These are phyloP conservation scores for Streblospio benedicti DNA, from an alignment of 1,140 invertebrate genomes.

Conservation along the genomic window DNA sequence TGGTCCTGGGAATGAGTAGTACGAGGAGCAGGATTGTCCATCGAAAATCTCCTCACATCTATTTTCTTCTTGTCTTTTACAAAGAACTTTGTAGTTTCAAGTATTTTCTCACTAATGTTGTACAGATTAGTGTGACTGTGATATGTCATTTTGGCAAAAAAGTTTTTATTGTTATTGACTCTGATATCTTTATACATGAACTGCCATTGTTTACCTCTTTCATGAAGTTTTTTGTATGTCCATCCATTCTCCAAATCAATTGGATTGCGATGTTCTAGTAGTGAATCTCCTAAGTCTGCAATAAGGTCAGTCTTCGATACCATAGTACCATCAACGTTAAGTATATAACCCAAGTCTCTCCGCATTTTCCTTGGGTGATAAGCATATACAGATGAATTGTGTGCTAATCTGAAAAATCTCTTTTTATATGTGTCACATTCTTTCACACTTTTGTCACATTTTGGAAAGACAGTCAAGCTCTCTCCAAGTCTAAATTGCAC, in stretches of 20 bases:
- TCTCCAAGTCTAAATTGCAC: slow-evolving; percentile 8
- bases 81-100: too few relatives aligned
- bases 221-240: neutral
- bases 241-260: neutral
- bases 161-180: neutral
- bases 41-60: too few relatives aligned
- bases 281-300: neutral
- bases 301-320: neutral
- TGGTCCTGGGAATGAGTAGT: too few relatives aligned
- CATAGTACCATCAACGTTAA: neutral
- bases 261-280: neutral
- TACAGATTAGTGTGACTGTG: too few relatives aligned
- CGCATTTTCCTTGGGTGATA: neutral
- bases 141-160: too few relatives aligned
- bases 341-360: neutral
- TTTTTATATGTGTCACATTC: too few relatives aligned
- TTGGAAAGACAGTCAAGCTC: too few relatives aligned
- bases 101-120: too few relatives aligned
- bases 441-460: too few relatives aligned
- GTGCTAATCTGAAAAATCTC: too few relatives aligned
- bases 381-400: neutral
- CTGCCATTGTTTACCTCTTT: neutral
- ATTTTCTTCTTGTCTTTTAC: too few relatives aligned
- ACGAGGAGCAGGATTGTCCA: too few relatives aligned
- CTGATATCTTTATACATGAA: neutral